Conservation (phyloP, 2,888 invertebrate species). For the Eupithecia pulchellata region DNA sequence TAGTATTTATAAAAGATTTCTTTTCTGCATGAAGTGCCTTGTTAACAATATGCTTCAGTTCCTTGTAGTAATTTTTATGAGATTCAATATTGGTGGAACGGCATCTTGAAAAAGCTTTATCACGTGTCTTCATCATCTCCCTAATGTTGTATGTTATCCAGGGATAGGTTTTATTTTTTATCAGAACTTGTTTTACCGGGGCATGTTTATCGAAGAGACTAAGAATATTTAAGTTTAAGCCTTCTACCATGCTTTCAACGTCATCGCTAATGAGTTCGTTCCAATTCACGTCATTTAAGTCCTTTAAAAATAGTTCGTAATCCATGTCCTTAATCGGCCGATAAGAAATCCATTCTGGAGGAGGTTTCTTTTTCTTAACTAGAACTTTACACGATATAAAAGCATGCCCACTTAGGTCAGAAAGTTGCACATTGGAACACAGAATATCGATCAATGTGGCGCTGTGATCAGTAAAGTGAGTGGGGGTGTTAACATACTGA, state of each 20-base stretch:
- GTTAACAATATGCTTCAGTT: slow-evolving; percentile 7
- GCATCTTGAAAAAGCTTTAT: slow-evolving; percentile 10
- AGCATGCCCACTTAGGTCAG: not conserved
- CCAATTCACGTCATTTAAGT: slow-evolving; percentile 4
- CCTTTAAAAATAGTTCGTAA: not conserved
- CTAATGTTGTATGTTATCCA: slow-evolving; percentile 13
- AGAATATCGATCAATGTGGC: slow-evolving; percentile 13
- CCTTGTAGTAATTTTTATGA: slow-evolving; percentile 20
- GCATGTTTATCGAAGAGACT: slow-evolving; percentile 16
- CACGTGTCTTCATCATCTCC: slow-evolving; percentile 18
- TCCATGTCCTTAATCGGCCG: slow-evolving; percentile 3
- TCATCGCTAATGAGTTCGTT: not conserved
- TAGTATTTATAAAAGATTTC: not conserved
- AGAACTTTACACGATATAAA: not conserved
- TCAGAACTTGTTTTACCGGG: not conserved
- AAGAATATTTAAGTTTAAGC: not conserved
- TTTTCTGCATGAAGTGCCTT: slow-evolving; percentile 2
- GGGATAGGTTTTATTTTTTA: not conserved
- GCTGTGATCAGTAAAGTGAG: slow-evolving; percentile 13
- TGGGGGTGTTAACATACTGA: slow-evolving; percentile 10
- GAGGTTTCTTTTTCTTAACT: slow-evolving; percentile 2
- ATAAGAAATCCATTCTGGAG: slow-evolving; percentile 9
- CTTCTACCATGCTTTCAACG: slow-evolving; percentile 13
- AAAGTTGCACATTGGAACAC: slow-evolving; percentile 5
- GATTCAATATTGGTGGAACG: not conserved